These are phyloP conservation scores for Labeo calbasu DNA, from an alignment of 2,797 vertebrate genomes.

Conservation along the genomic window DNA sequence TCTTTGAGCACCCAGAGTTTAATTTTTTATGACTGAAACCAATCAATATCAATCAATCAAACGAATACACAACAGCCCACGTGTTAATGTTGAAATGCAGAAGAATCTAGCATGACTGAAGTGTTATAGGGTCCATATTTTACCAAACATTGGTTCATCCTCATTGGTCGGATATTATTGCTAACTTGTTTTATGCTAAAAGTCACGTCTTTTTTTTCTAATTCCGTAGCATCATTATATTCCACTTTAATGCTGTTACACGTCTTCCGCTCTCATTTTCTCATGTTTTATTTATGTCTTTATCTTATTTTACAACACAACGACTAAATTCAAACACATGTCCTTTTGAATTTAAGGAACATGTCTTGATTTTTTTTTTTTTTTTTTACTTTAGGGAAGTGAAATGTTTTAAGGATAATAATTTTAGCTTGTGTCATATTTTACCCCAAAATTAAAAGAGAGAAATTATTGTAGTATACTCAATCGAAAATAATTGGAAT, in stretches of 20 bases:
- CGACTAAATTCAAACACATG: neutral
- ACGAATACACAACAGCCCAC: neutral
- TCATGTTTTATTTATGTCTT: neutral
- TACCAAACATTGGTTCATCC: neutral
- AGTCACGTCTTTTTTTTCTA: neutral
- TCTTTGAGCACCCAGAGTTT: neutral
- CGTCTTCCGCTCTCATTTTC: neutral
- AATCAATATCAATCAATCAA: neutral
- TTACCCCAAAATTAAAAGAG: neutral
- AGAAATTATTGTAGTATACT: neutral
- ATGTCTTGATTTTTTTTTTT: neutral
- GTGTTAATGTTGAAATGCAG: neutral
- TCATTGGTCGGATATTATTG: neutral
- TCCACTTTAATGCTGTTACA: neutral
- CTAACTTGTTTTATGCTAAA: neutral
- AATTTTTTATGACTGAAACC: conserved; percentile 15
- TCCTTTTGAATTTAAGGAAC: neutral
- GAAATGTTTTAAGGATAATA: neutral
- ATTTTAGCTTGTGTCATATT: neutral
- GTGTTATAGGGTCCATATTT: neutral
- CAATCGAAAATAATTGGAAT: neutral
- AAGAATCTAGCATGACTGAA: neutral
- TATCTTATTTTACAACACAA: neutral
- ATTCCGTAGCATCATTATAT: conserved; percentile 16
- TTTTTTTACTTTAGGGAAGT: neutral